A percentile compares a stretch with the other conserved stretches of the same genome.
Evolutionary conservation across 1,140 invertebrate species (phyloP).

Genomic region (Orius insidiosus): DNA sequence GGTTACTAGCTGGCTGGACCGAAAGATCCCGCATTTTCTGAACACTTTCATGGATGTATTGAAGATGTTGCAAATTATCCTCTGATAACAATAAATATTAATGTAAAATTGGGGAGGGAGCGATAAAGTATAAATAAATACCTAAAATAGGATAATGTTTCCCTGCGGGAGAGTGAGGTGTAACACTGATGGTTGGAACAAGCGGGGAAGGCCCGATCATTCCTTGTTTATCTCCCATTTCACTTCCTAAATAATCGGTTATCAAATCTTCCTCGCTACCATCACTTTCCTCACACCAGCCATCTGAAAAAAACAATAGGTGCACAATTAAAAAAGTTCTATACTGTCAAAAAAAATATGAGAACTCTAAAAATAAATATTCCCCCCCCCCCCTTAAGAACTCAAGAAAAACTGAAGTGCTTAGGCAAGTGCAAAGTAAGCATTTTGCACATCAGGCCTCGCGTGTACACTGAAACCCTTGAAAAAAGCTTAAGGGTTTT

Average conservation of each 20-base stretch:
- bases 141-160: slow-evolving; percentile 43
- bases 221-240: slow-evolving; percentile 22
- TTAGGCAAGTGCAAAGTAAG: too few species aligned
- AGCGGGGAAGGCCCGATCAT: slow-evolving; percentile 27
- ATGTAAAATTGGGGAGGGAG: too few species aligned
- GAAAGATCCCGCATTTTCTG: slow-evolving; percentile 54
- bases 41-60: slow-evolving; percentile 53
- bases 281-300: too few species aligned
- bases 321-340: too few species aligned
- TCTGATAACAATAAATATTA: slow-evolving; percentile 30
- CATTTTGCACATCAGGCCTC: too few species aligned
- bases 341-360: too few species aligned
- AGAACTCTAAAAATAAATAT: too few species aligned
- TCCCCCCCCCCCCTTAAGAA: too few species aligned
- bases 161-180: slow-evolving; percentile 58
- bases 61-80: slow-evolving; percentile 55
- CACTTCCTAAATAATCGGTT: slow-evolving; percentile 34
- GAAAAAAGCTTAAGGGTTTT: too few species aligned
- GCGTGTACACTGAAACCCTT: too few species aligned
- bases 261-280: slow-evolving; percentile 32
- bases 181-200: slow-evolving; percentile 70
- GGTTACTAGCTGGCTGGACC: slow-evolving; percentile 21
- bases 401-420: too few species aligned
- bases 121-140: slow-evolving; percentile 21
- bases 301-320: too few species aligned